A percentile compares a stretch with the other conserved stretches of the same genome.
These are phyloP conservation scores for Myiopsitta monachus DNA, from an alignment of 2,113 vertebrate species.

Conservation along the genomic window DNA sequence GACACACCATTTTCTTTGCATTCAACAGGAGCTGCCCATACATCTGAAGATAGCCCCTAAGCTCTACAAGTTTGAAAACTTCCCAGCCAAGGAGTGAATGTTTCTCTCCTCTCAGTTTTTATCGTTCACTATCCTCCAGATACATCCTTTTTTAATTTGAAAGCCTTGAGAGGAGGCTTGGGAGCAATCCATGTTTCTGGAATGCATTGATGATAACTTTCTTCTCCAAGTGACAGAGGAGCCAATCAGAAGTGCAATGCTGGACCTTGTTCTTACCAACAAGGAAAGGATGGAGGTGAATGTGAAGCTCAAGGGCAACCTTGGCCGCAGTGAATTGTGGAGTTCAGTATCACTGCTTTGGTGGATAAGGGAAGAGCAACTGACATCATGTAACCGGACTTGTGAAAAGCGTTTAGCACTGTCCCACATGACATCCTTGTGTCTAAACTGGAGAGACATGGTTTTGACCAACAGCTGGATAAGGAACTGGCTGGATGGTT, in stretches of 20 bases:
- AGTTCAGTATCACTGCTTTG: neutral
- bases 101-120: neutral
- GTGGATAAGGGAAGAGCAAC: neutral
- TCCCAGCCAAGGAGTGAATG: neutral
- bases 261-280: neutral
- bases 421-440: neutral
- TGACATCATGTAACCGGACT: neutral
- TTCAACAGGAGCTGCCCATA: neutral
- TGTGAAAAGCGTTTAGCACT: neutral
- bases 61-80: conserved; percentile 10
- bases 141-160: neutral
- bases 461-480: neutral
- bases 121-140: neutral
- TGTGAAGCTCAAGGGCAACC: neutral
- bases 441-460: neutral
- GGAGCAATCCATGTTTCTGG: neutral
- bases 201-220: neutral
- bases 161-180: neutral
- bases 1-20: neutral
- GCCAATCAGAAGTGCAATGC: neutral
- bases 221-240: neutral
- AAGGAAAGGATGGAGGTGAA: neutral
- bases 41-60: neutral
- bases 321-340: neutral
- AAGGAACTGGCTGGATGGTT: neutral